Percentiles rank a stretch among this genome's conserved stretches.
phyloP scores from a whole-genome alignment of 2,888 invertebrate species.

The Trissolcus brochymenae region DNA sequence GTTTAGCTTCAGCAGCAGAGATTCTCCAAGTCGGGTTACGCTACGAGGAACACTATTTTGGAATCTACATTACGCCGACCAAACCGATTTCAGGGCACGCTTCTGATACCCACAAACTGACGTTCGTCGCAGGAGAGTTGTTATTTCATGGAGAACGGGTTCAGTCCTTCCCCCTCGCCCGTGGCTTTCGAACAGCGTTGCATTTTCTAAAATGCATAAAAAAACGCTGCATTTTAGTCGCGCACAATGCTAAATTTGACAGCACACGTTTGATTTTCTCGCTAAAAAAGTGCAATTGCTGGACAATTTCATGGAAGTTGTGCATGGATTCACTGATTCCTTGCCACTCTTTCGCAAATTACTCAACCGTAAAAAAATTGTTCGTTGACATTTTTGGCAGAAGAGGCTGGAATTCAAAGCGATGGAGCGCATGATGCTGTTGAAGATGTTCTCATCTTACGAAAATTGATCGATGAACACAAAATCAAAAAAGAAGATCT shows the following conservation, averaged over 20 bases:
- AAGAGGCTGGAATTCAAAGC: no score
- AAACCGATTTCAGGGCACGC: slow-evolving; percentile 27
- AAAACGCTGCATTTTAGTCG: neutral
- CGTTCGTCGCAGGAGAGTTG: slow-evolving; percentile 25
- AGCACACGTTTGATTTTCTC: no score
- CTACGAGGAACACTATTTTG: slow-evolving; percentile 25
- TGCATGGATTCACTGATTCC: no score
- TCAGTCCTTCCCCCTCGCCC: slow-evolving; percentile 10
- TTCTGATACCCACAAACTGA: slow-evolving; percentile 25
- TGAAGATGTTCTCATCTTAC: no score
- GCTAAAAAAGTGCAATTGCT: no score
- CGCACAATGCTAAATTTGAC: neutral
- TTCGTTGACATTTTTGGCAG: no score
- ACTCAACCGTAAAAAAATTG: no score
- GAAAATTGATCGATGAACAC: no score
- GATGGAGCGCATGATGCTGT: no score
- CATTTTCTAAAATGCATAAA: neutral
- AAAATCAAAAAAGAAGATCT: no score
- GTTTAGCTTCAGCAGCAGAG: slow-evolving; percentile 27
- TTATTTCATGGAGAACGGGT: slow-evolving; percentile 27
- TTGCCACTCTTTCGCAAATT: no score
- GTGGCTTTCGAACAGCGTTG: slow-evolving; percentile 2
- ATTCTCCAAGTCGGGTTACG: slow-evolving; percentile 50
- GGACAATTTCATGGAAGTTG: no score
- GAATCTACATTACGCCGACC: slow-evolving; percentile 35